phyloP scores from a whole-genome alignment of 2,797 vertebrate genomes.

The Triplophysa bombifrons region DNA sequence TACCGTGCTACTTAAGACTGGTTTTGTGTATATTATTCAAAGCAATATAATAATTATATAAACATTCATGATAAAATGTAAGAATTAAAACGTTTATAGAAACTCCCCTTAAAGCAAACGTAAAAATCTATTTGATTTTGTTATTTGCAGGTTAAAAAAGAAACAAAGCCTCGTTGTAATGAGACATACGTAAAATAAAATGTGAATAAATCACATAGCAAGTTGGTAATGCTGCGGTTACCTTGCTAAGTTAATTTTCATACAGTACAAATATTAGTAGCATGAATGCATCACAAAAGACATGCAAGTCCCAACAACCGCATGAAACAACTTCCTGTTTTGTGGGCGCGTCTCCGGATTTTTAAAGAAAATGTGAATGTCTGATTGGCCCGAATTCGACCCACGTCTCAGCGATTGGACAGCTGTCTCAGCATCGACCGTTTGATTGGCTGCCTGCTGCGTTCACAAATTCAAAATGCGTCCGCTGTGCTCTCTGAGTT shows the following conservation, averaged over 20 bases:
- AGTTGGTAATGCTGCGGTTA: neutral
- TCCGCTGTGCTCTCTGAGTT: too few relatives aligned
- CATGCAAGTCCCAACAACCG: too few relatives aligned
- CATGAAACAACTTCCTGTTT: neutral
- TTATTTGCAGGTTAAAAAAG: neutral
- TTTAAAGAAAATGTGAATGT: slow-evolving; percentile 62
- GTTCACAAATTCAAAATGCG: slow-evolving; percentile 68
- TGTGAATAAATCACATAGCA: neutral
- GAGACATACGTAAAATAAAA: neutral
- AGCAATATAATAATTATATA: too few relatives aligned
- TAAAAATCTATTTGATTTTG: neutral
- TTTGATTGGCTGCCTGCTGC: slow-evolving; percentile 64
- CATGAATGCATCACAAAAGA: too few relatives aligned
- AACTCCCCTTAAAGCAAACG: too few relatives aligned
- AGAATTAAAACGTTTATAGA: too few relatives aligned
- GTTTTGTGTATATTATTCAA: too few relatives aligned
- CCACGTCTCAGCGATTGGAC: slow-evolving; percentile 68
- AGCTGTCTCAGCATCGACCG: rapidly evolving
- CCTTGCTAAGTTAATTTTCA: too few relatives aligned
- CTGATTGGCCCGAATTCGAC: slow-evolving; percentile 64
- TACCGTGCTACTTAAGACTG: too few relatives aligned
- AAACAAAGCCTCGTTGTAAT: neutral
- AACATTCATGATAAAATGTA: too few relatives aligned
- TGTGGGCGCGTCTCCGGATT: slow-evolving; percentile 46
- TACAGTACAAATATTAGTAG: neutral